A percentile compares a stretch with the other conserved stretches of the same genome.
Evolutionary conservation across 2,113 vertebrate species (phyloP).

Genomic region (Formicarius rufipectus): DNA sequence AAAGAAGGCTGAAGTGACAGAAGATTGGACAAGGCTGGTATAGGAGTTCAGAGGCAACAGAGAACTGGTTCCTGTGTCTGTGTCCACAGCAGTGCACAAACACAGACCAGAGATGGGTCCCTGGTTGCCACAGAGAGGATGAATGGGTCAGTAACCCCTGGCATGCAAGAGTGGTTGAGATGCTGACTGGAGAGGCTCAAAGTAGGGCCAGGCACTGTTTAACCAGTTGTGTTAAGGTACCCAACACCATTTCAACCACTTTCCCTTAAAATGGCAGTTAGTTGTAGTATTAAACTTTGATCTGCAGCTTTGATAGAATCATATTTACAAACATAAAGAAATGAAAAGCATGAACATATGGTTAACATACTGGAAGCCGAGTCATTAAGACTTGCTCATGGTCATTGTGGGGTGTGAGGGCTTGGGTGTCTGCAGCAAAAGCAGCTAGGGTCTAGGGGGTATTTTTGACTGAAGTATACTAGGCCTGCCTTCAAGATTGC

Average conservation of each 20-base stretch:
- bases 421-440: background rate
- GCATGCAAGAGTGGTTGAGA: background rate
- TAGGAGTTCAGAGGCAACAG: background rate
- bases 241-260: background rate
- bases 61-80: background rate
- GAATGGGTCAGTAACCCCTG: background rate
- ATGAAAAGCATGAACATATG: background rate
- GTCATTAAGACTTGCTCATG: background rate
- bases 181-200: background rate
- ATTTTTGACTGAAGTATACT: background rate
- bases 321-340: background rate
- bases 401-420: background rate
- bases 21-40: background rate
- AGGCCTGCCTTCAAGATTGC: background rate
- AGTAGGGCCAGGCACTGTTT: background rate
- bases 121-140: background rate
- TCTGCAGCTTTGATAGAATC: background rate
- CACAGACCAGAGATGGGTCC: background rate
- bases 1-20: background rate
- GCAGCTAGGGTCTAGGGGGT: background rate
- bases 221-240: background rate
- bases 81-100: background rate
- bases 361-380: background rate
- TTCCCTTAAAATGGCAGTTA: background rate
- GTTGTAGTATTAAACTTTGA: background rate